A percentile compares a stretch with the other conserved stretches of the same genome.
Evolutionary conservation across 2,888 invertebrate genomes (phyloP).

Genomic region (Anorthoa munda): DNA sequence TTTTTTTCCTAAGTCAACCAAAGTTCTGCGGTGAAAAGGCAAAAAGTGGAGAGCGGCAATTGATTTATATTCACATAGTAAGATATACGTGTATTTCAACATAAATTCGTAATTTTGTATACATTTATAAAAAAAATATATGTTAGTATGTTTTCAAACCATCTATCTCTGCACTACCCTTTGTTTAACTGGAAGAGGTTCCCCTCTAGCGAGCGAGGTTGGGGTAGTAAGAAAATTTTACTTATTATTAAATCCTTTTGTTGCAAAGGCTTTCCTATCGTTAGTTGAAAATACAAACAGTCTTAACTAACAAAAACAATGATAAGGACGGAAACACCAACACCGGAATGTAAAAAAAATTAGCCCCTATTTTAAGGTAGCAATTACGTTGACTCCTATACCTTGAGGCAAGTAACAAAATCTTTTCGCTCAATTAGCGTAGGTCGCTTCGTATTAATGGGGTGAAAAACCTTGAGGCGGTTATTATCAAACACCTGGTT

Average conservation of each 20-base stretch:
- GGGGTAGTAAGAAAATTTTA: not conserved
- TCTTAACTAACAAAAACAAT: slow-evolving; percentile 33
- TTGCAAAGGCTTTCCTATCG: not conserved
- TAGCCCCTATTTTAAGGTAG: slow-evolving; percentile 23
- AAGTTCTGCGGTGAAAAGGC: too few relatives aligned
- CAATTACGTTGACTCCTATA: slow-evolving; percentile 42
- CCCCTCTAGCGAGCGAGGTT: not conserved
- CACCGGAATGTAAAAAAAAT: not conserved
- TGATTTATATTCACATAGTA: too few relatives aligned
- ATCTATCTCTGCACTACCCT: too few relatives aligned
- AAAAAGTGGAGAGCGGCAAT: too few relatives aligned
- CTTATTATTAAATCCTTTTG: not conserved
- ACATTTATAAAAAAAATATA: too few relatives aligned
- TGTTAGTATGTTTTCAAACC: too few relatives aligned
- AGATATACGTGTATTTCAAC: too few relatives aligned
- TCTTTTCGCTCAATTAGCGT: slow-evolving; percentile 78
- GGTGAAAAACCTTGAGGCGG: slow-evolving; percentile 72
- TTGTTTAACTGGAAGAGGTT: too few relatives aligned
- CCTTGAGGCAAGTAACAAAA: slow-evolving; percentile 76
- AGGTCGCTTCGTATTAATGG: slow-evolving; percentile 59
- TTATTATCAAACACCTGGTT: slow-evolving; percentile 78
- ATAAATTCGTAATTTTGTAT: too few relatives aligned
- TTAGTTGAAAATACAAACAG: not conserved
- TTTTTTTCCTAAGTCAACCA: too few relatives aligned
- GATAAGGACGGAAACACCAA: slow-evolving; percentile 14